Evolutionary conservation across 2,113 vertebrate genomes (phyloP).

Genomic region (Trachemys scripta): DNA sequence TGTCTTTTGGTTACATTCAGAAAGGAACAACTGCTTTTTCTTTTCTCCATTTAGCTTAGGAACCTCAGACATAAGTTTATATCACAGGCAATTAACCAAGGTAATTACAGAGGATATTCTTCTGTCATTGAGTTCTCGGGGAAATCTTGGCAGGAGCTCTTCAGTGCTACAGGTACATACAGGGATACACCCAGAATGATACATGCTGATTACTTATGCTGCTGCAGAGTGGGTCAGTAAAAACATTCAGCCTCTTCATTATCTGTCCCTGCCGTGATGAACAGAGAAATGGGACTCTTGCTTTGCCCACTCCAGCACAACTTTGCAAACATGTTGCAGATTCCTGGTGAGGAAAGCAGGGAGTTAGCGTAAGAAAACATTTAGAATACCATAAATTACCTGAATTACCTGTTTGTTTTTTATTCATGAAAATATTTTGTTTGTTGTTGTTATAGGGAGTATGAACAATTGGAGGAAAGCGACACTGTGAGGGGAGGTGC

Average conservation of each 20-base stretch:
- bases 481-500: background rate
- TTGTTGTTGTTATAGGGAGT: background rate
- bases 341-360: background rate
- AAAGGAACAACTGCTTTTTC: background rate
- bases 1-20: background rate
- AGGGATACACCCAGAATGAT: background rate
- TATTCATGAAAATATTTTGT: background rate
- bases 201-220: background rate
- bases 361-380: background rate
- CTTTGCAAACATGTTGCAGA: background rate
- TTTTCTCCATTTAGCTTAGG: slow-evolving; percentile 6
- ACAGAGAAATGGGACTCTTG: background rate
- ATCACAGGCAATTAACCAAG: background rate
- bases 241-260: background rate
- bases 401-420: background rate
- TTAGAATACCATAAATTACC: background rate
- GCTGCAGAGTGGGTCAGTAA: background rate
- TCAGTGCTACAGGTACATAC: background rate
- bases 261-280: background rate
- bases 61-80: background rate
- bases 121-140: background rate
- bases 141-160: background rate
- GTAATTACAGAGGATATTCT: background rate
- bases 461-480: background rate
- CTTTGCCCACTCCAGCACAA: background rate